Evolutionary conservation across 2,113 vertebrate species (phyloP), one percentile per base, ranked within the genome.

Genomic region (Cygnus atratus): DNA sequence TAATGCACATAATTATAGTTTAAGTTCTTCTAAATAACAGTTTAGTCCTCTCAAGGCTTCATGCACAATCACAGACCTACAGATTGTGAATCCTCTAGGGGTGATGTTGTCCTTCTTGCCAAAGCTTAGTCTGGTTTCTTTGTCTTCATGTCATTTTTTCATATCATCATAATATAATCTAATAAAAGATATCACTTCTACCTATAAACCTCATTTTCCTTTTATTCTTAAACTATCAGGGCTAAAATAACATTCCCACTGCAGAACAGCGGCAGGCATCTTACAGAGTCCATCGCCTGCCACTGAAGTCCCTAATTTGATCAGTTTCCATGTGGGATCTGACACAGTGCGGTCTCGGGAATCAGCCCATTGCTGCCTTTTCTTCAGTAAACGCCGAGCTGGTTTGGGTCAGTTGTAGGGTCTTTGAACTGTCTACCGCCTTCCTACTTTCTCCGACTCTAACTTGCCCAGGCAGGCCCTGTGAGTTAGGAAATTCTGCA

Each of bases 391-490:
- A 35, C 26, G 5, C 59, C 35, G 48, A 16, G 43, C 41, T n/a
- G 33, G 5, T 58, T 76, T 89, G 75, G 82, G 37, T 39, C 63
- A 71, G 11, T 21, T 57, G 67, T 80, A 72, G 88, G 88, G 75
- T 13, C 58, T 87, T 87, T 72, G 70, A 92, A 67, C 62, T 28
- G 50, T 79, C 65, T 96, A 37, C 62, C 79, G 55, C 43, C 52
- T 79, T 91, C 35, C 87, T 92, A 28, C 76, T 93, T 65, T 65
- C 76, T 46, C n/a, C 88, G 95, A 84, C 98, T 92, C 61, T 9
- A 94, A 87, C 98, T 92, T 93, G 97, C 25, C 93, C 97, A 96
- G 98, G 74, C 98, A 98, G 52, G 97, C 92, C 97, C 92, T 37
- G 39, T 1, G 75, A 78, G 78, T 33, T 85, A 54, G 74, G 87